Evolutionary conservation across 2,113 vertebrate species (phyloP).

Genomic region (Conger conger): DNA sequence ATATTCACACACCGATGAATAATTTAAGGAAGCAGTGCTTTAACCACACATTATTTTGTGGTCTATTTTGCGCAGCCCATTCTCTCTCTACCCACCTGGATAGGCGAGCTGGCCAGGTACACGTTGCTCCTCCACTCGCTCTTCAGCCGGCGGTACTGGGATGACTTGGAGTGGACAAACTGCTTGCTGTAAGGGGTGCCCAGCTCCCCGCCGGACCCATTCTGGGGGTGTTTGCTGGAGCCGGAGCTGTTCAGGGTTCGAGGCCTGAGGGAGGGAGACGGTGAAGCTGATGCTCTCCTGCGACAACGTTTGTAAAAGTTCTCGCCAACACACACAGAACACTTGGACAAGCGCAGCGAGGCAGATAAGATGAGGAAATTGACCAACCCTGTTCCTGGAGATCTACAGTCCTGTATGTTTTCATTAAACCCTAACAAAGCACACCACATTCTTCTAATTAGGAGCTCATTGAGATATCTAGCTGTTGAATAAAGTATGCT

Average conservation of each 20-base stretch:
- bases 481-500: no score
- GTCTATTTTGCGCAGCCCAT: not conserved
- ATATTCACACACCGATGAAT: no score
- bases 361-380: no score
- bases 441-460: no score
- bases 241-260: constrained; percentile 87
- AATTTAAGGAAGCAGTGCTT: not conserved
- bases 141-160: constrained; percentile 97
- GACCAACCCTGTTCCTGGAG: no score
- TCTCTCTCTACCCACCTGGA: constrained; percentile 76
- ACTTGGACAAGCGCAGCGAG: no score
- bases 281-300: not conserved
- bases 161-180: constrained; percentile 95
- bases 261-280: constrained; percentile 64
- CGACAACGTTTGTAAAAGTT: not conserved
- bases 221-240: constrained; percentile 91
- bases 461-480: no score
- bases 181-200: constrained; percentile 90
- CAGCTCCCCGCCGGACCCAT: constrained; percentile 86
- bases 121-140: constrained; percentile 96
- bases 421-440: no score
- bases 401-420: no score
- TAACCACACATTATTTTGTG: not conserved
- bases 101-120: constrained; percentile 87
- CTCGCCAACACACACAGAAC: no score